These are phyloP conservation scores for Athalia rosae DNA, from an alignment of 2,888 invertebrate genomes.

Conservation along the genomic window DNA sequence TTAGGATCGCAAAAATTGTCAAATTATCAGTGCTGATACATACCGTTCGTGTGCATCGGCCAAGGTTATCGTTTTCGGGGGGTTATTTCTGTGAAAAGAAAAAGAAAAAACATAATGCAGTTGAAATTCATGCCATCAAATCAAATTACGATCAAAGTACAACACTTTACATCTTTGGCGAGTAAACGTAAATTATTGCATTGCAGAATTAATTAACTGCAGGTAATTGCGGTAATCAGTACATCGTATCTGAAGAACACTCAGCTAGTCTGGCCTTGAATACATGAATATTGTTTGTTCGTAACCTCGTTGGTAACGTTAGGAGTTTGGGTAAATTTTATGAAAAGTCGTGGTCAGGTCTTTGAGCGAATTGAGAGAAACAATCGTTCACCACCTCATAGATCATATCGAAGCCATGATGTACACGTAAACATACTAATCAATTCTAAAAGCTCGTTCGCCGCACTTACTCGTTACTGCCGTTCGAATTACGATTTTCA, in stretches of 20 bases:
- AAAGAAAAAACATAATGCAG: neutral
- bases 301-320: neutral
- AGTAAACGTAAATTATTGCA: neutral
- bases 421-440: no score
- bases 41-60: neutral
- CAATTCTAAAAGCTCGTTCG: neutral
- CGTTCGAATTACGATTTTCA: conserved; percentile 13
- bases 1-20: no score
- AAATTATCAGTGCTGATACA: no score
- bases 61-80: conserved; percentile 34
- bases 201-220: conserved; percentile 24
- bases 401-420: no score
- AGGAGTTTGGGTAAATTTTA: neutral
- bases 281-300: neutral
- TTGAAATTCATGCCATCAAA: neutral
- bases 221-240: conserved; percentile 12
- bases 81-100: conserved; percentile 12
- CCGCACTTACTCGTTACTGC: conserved; percentile 15
- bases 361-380: neutral
- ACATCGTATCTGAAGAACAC: conserved; percentile 4
- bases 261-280: conserved; percentile 11
- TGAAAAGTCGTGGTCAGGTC: neutral
- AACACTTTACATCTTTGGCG: neutral
- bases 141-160: neutral
- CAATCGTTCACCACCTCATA: neutral